Percentiles rank a stretch among this genome's conserved stretches.
phyloP scores from a whole-genome alignment of 2,888 invertebrate genomes.

The Melangyna quadrimaculata region DNA sequence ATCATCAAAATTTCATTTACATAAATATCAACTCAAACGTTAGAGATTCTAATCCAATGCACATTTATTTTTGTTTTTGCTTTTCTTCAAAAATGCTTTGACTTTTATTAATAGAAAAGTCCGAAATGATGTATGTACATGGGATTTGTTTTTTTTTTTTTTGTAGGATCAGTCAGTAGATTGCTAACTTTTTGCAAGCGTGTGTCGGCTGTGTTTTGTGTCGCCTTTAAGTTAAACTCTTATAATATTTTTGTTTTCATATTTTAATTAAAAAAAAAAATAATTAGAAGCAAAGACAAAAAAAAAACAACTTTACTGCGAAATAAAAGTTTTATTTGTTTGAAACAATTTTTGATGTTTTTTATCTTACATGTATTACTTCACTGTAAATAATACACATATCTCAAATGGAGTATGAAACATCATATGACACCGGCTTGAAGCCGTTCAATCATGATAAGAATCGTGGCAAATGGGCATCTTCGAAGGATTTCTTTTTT shows the following conservation, averaged over 20 bases:
- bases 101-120: constrained; percentile 2
- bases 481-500: constrained; percentile 88
- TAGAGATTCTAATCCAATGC: neutral
- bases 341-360: neutral
- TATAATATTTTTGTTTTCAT: neutral
- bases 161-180: neutral
- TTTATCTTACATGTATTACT: too few relatives aligned
- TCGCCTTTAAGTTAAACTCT: neutral
- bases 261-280: neutral
- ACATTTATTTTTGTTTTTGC: neutral
- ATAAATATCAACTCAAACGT: neutral
- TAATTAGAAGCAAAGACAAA: neutral
- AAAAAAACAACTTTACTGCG: neutral
- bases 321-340: neutral
- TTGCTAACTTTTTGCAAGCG: neutral
- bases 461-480: constrained; percentile 86
- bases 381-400: too few relatives aligned
- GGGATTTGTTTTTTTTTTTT: neutral
- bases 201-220: neutral
- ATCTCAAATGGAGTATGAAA: constrained; percentile 35
- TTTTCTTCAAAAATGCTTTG: neutral
- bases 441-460: constrained; percentile 77
- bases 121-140: neutral
- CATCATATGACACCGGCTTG: constrained; percentile 77
- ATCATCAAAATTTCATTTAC: neutral